Conservation (phyloP, 2,797 vertebrate species). For the Falco naumanni region DNA sequence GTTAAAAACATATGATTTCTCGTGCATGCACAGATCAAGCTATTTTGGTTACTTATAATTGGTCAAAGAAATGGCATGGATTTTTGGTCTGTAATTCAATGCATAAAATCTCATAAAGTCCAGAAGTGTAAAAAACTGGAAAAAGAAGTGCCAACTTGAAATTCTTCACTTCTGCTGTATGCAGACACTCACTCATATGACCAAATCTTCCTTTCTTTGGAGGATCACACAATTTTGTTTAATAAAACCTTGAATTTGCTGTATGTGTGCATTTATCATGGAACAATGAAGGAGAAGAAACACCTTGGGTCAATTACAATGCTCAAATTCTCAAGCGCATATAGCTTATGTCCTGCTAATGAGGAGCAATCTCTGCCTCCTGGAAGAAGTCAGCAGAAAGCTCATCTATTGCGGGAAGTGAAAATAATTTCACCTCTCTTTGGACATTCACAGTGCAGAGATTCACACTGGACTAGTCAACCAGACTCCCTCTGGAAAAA, state of each 20-base stretch:
- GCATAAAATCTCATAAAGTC: neutral
- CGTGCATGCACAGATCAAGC: neutral
- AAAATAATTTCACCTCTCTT: neutral
- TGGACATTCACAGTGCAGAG: neutral
- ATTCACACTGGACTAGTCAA: neutral
- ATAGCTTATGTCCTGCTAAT: neutral
- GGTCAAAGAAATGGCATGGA: neutral
- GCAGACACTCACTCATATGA: neutral
- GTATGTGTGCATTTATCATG: neutral
- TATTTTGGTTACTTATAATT: neutral
- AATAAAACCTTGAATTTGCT: neutral
- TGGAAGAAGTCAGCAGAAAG: neutral
- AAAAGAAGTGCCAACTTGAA: neutral
- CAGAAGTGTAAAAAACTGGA: neutral
- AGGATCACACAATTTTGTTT: neutral
- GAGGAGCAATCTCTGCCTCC: neutral
- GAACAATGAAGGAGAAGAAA: neutral
- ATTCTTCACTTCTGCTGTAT: neutral
- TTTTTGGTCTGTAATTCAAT: neutral
- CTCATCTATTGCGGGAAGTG: neutral
- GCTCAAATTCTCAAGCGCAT: neutral
- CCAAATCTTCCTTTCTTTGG: neutral
- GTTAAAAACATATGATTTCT: accelerated
- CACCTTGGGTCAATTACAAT: neutral
- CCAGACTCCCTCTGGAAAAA: neutral